A percentile compares a stretch with the other conserved stretches of the same genome.
Evolutionary conservation across 2,888 invertebrate species (phyloP).

Genomic region (Athetis lepigone): DNA sequence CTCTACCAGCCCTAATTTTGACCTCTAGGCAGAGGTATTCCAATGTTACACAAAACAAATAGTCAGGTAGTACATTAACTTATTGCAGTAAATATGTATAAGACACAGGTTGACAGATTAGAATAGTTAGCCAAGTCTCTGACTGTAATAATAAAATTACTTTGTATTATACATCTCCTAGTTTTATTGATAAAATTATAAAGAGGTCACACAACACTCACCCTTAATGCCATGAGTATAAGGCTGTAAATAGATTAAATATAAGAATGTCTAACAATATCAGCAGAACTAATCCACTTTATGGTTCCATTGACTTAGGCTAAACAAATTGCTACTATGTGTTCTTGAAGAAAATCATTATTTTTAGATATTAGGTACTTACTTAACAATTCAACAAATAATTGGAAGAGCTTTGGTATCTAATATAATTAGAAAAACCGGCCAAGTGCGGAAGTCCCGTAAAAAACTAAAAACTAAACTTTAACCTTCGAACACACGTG

Average conservation of each 20-base stretch:
- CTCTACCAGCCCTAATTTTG: too few relatives aligned
- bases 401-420: too few relatives aligned
- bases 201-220: slow-evolving; percentile 5
- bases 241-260: slow-evolving; percentile 5
- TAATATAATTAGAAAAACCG: too few relatives aligned
- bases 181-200: slow-evolving; percentile 26
- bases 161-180: slow-evolving; percentile 20
- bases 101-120: too few relatives aligned
- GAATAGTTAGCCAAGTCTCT: not conserved
- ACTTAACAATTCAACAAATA: not conserved
- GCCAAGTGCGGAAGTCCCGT: too few relatives aligned
- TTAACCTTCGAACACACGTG: too few relatives aligned
- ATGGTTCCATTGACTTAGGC: slow-evolving; percentile 59
- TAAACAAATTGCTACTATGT: slow-evolving; percentile 54
- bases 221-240: not conserved
- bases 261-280: slow-evolving; percentile 35
- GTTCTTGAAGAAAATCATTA: slow-evolving; percentile 7
- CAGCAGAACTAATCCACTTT: slow-evolving; percentile 59
- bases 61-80: too few relatives aligned
- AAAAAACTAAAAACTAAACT: too few relatives aligned
- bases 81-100: too few relatives aligned
- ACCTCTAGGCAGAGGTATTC: too few relatives aligned
- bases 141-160: slow-evolving; percentile 25
- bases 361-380: slow-evolving; percentile 8
- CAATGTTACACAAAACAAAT: too few relatives aligned